Percentiles rank a stretch among this genome's conserved stretches.
Conservation (phyloP, 2,113 vertebrate genomes). For the Psettodes erumei region DNA sequence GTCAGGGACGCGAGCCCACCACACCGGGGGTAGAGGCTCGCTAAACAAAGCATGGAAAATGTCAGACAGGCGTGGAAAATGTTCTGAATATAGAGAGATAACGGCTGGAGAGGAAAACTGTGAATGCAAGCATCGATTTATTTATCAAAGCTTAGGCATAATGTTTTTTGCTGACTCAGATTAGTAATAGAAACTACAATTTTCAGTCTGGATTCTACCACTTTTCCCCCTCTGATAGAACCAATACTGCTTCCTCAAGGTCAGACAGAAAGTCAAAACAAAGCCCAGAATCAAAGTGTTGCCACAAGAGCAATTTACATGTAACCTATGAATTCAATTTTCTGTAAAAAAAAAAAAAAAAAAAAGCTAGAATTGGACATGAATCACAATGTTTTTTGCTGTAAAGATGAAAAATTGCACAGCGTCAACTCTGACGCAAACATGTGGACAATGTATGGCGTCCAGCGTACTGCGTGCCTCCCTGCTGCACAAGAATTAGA, state of each 20-base stretch:
- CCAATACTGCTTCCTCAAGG: neutral
- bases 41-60: neutral
- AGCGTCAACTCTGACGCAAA: neutral
- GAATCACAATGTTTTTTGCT: neutral
- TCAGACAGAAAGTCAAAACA: neutral
- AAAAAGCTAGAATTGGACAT: neutral
- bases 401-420: neutral
- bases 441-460: neutral
- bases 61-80: neutral
- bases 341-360: too few species aligned
- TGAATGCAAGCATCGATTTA: neutral
- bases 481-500: neutral
- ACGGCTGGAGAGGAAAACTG: neutral
- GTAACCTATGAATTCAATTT: too few species aligned
- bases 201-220: neutral
- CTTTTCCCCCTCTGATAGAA: neutral
- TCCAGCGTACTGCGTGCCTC: neutral
- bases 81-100: neutral
- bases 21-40: constrained; percentile 9
- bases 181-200: neutral
- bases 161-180: neutral
- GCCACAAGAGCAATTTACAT: too few species aligned
- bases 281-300: neutral
- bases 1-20: constrained; percentile 36
- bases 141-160: neutral